phyloP scores from a whole-genome alignment of 2,888 invertebrate genomes.

The Oxytorus armatus region DNA sequence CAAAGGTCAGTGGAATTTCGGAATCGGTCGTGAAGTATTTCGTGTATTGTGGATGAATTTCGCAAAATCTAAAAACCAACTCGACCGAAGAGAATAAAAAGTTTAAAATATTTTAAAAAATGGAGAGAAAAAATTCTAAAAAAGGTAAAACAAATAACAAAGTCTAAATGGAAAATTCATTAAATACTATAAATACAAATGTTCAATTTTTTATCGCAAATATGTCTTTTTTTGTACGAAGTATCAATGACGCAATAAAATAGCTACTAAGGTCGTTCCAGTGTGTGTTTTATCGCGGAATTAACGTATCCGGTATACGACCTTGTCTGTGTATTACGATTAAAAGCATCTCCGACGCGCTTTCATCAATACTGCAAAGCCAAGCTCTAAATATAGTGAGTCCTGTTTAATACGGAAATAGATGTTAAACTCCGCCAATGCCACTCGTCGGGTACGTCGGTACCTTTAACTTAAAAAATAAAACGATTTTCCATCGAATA shows the following conservation, averaged over 20 bases:
- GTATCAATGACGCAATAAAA: conserved; percentile 15
- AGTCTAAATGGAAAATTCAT: no score
- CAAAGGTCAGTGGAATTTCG: conserved; percentile 69
- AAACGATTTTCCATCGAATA: no score
- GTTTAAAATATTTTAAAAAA: conserved; percentile 17
- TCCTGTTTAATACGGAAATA: conserved; percentile 16
- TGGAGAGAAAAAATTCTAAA: neutral
- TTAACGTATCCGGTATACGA: conserved; percentile 55
- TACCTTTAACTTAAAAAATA: neutral
- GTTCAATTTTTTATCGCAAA: conserved; percentile 3
- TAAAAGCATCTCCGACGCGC: conserved; percentile 39
- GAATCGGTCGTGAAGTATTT: conserved; percentile 75
- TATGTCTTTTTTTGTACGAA: conserved; percentile 1
- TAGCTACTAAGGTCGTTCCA: conserved; percentile 6
- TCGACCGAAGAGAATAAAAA: neutral
- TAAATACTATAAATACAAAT: no score
- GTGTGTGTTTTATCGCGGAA: conserved; percentile 26
- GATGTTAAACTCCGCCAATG: neutral
- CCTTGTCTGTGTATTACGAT: conserved; percentile 53
- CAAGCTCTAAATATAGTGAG: conserved; percentile 20
- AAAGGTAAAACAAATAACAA: neutral
- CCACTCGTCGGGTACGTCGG: neutral
- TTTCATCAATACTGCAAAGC: conserved; percentile 38
- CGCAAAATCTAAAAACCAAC: conserved; percentile 71
- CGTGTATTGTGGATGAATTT: conserved; percentile 72